Percentiles rank a stretch among this genome's conserved stretches.
Evolutionary conservation across 1,140 invertebrate genomes (phyloP).

Genomic region (Magallana gigas): DNA sequence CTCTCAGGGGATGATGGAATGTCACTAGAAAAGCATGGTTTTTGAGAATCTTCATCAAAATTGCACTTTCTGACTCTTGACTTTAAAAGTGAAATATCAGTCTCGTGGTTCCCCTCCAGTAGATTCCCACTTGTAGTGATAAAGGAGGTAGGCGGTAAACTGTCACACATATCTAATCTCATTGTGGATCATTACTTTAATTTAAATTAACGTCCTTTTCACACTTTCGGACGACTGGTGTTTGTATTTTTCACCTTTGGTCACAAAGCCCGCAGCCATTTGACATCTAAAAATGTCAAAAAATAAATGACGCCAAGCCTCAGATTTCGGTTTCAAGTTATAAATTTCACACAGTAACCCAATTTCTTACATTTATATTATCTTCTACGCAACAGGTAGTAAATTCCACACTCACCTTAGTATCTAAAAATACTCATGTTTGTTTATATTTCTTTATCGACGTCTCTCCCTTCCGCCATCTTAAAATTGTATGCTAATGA

Average conservation of each 20-base stretch:
- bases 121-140: conserved; percentile 18
- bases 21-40: conserved; percentile 10
- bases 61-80: conserved; percentile 13
- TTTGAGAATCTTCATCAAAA: conserved; percentile 16
- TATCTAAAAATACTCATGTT: conserved; percentile 24
- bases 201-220: conserved; percentile 18
- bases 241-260: neutral
- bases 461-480: conserved; percentile 47
- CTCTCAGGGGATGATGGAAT: neutral
- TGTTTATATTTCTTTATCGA: conserved; percentile 21
- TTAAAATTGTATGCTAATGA: conserved; percentile 55
- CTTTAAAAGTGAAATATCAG: conserved; percentile 21
- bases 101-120: neutral
- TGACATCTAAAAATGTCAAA: conserved; percentile 33
- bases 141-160: conserved; percentile 25
- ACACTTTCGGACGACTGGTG: neutral
- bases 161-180: conserved; percentile 52
- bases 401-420: conserved; percentile 3
- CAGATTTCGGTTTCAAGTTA: conserved; percentile 22
- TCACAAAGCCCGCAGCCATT: conserved; percentile 22
- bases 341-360: conserved; percentile 19
- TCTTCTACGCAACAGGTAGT: neutral
- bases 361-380: conserved; percentile 24
- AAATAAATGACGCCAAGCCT: neutral
- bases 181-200: conserved; percentile 23